Conservation (phyloP, 1,140 invertebrate genomes). For the Hirudo medicinalis region DNA sequence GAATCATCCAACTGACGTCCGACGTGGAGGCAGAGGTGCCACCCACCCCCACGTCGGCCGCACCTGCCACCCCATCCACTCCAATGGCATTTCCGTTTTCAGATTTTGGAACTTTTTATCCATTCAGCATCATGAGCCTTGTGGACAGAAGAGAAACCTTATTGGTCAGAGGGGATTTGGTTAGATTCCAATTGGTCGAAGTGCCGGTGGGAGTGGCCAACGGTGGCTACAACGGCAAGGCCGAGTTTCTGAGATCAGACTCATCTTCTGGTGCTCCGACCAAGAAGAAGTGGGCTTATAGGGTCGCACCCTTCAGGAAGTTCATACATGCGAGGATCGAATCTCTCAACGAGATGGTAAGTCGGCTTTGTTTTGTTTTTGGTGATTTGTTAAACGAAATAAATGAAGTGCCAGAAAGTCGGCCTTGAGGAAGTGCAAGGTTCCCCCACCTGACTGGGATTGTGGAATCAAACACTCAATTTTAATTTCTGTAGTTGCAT, state of each 20-base stretch:
- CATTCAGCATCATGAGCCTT: slow-evolving; percentile 80
- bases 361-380: background rate
- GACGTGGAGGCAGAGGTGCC: background rate
- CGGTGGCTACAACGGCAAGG: background rate
- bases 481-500: too few relatives aligned
- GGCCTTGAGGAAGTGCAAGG: too few relatives aligned
- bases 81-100: background rate
- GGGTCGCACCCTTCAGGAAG: slow-evolving; percentile 64
- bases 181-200: slow-evolving; percentile 58
- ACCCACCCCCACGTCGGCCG: background rate
- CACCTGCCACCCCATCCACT: background rate
- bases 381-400: slow-evolving; percentile 31
- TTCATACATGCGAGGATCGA: slow-evolving; percentile 77
- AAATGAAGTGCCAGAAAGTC: too few relatives aligned
- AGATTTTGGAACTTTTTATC: slow-evolving; percentile 25
- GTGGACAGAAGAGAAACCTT: slow-evolving; percentile 80
- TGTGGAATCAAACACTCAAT: too few relatives aligned
- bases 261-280: slow-evolving; percentile 28
- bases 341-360: slow-evolving; percentile 66
- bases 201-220: background rate
- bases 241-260: background rate
- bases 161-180: slow-evolving; percentile 66
- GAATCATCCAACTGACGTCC: background rate
- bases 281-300: slow-evolving; percentile 54
- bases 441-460: too few relatives aligned